These are phyloP conservation scores for Notodonta ziczac DNA, from an alignment of 2,888 invertebrate genomes.

Conservation along the genomic window DNA sequence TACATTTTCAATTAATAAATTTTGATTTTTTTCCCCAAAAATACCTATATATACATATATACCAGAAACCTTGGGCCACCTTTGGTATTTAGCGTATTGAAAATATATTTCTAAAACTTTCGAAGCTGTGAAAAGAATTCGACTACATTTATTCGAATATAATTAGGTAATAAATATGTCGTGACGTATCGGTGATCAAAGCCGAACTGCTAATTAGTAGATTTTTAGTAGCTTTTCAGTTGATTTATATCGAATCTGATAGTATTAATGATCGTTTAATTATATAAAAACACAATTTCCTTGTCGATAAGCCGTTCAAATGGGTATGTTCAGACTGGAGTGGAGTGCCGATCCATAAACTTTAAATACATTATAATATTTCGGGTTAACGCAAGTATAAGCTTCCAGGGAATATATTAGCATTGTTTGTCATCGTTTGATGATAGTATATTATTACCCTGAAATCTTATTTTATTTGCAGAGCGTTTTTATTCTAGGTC, in stretches of 20 bases:
- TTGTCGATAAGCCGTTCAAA: constrained; percentile 6
- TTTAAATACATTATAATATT: too few relatives aligned
- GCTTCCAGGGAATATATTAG: too few relatives aligned
- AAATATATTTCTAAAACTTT: constrained; percentile 9
- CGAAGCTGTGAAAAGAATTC: constrained; percentile 19
- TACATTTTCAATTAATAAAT: too few relatives aligned
- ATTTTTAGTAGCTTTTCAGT: constrained; percentile 12
- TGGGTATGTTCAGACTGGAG: neutral
- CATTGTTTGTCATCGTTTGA: too few relatives aligned
- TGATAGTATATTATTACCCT: too few relatives aligned
- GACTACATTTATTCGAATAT: constrained; percentile 1
- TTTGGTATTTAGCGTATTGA: neutral
- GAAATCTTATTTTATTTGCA: too few relatives aligned
- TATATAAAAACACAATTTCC: constrained; percentile 10
- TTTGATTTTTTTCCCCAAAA: too few relatives aligned
- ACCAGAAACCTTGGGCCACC: too few relatives aligned
- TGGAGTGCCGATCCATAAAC: neutral
- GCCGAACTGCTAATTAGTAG: constrained; percentile 25
- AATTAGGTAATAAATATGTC: constrained; percentile 15
- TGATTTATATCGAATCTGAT: constrained; percentile 18
- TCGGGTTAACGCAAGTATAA: too few relatives aligned
- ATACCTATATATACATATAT: too few relatives aligned
- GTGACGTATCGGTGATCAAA: constrained; percentile 15
- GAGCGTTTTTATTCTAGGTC: too few relatives aligned
- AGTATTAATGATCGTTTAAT: constrained; percentile 21